Conservation (phyloP, 2,888 invertebrate genomes). For the Pharmacophagus antenor region DNA sequence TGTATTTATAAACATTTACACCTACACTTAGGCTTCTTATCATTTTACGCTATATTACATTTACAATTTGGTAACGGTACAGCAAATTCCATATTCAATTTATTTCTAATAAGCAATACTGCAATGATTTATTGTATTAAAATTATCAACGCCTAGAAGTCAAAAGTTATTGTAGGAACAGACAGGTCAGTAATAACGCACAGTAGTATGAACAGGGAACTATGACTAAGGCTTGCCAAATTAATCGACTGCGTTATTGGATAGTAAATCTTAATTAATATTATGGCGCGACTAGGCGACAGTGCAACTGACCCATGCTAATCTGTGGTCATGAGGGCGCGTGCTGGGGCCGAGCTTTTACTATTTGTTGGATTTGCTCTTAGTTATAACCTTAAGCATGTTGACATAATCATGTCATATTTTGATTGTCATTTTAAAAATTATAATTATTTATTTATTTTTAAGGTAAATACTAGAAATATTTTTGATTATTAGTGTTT, state of each 20-base stretch:
- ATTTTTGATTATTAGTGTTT: too few relatives aligned
- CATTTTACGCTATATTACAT: background rate
- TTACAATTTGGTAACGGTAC: slow-evolving; percentile 4
- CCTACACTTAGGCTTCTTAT: too few relatives aligned
- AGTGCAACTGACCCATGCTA: slow-evolving; percentile 62
- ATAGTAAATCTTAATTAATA: slow-evolving; percentile 72
- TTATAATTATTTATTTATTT: too few relatives aligned
- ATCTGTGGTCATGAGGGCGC: slow-evolving; percentile 55
- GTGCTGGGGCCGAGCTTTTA: slow-evolving; percentile 12
- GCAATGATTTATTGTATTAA: slow-evolving; percentile 23
- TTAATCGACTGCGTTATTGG: slow-evolving; percentile 51
- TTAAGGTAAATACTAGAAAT: too few relatives aligned
- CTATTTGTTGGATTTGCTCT: slow-evolving; percentile 2
- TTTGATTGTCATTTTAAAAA: too few relatives aligned
- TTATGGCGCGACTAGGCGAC: slow-evolving; percentile 65
- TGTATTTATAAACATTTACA: too few relatives aligned
- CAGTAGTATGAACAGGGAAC: slow-evolving; percentile 38
- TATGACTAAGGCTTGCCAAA: slow-evolving; percentile 45
- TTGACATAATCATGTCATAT: background rate
- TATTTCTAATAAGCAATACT: slow-evolving; percentile 16
- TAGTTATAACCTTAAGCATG: background rate
- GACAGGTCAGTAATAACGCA: slow-evolving; percentile 41
- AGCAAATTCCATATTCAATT: slow-evolving; percentile 20
- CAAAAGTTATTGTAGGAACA: slow-evolving; percentile 41
- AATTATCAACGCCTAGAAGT: slow-evolving; percentile 29